Evolutionary conservation across 2,113 vertebrate species (phyloP), one percentile per base, ranked within the genome.

Genomic region (Urocynchramus pylzowi): DNA sequence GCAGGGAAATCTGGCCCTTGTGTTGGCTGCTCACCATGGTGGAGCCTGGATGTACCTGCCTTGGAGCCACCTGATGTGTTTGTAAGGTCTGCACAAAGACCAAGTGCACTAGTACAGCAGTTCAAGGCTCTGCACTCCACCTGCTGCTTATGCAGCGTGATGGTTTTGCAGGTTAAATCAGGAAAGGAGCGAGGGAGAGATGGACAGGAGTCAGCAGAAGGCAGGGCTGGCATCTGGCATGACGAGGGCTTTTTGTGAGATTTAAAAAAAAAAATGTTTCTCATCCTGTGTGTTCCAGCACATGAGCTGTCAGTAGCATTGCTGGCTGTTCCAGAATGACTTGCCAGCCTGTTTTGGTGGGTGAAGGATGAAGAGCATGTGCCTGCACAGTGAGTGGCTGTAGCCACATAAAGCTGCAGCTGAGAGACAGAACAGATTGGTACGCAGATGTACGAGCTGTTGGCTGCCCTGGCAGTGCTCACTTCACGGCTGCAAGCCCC

Each of bases 351-450:
- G 17, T 63, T 92, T 84, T 18, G 42, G 56, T 15, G 52, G 54
- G 39, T 63, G 89, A 73, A 70, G 68, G 76, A 77, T 63, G 52
- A 70, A 18, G 60, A 69, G 52, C 1, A 1, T 67, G 49, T 86
- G 81, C 69, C 73, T 63, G 60, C 3, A 0, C 17, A 77, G 68
- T 37, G 45, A 11, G 76, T 53, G 63, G 68, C 89, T 74, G 63
- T 10, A 47, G 86, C 26, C 5, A 2, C 63, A 11, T 31, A 8
- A 44, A 85, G 37, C 53, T 10, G 8, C n/a, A 75, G 65, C 84
- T 56, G 82, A 88, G 39, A 90, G 85, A 61, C 90, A 9, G 92
- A 91, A 50, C 92, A 95, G 90, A 61, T 88, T 74, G 88, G 54
- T 14, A 3, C 37, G 3, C 74, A 93, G 90, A 84, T 89, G 91